These are phyloP conservation scores for Dendropsophus ebraccatus DNA, from an alignment of 2,113 vertebrate species.

Conservation along the genomic window DNA sequence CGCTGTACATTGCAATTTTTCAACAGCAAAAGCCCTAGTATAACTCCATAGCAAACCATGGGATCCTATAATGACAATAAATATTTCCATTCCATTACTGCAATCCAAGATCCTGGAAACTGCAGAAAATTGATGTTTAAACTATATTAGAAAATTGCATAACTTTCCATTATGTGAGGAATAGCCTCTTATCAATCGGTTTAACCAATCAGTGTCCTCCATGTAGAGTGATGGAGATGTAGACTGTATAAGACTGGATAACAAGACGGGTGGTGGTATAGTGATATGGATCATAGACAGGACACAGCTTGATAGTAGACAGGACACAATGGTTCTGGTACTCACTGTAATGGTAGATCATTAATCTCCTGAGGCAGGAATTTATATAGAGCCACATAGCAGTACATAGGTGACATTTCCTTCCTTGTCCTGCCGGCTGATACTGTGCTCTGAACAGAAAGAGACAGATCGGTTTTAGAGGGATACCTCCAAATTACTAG, in stretches of 20 bases:
- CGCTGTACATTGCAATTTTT: too few species aligned
- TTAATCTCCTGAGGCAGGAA: constrained; percentile 90
- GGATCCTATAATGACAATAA: neutral
- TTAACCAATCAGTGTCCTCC: too few species aligned
- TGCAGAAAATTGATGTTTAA: neutral
- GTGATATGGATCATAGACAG: neutral
- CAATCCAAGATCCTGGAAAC: neutral
- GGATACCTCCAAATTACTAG: too few species aligned
- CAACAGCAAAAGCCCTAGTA: too few species aligned
- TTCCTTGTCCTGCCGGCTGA: constrained; percentile 71
- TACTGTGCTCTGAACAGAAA: constrained; percentile 50
- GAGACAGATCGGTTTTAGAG: neutral
- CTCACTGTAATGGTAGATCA: constrained; percentile 89
- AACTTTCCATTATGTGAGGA: too few species aligned
- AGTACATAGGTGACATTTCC: constrained; percentile 85
- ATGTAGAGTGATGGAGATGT: too few species aligned
- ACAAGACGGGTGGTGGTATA: neutral
- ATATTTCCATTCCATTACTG: neutral
- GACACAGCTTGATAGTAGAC: neutral
- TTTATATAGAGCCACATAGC: constrained; percentile 89
- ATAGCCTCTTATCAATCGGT: too few species aligned
- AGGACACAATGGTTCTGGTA: constrained; percentile 44
- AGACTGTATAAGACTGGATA: neutral
- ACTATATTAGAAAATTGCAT: neutral
- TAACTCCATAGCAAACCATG: too few species aligned